Percentiles rank a stretch among this genome's conserved stretches.
Conservation (phyloP, 2,113 vertebrate genomes). For the Ardeotis arabs region DNA sequence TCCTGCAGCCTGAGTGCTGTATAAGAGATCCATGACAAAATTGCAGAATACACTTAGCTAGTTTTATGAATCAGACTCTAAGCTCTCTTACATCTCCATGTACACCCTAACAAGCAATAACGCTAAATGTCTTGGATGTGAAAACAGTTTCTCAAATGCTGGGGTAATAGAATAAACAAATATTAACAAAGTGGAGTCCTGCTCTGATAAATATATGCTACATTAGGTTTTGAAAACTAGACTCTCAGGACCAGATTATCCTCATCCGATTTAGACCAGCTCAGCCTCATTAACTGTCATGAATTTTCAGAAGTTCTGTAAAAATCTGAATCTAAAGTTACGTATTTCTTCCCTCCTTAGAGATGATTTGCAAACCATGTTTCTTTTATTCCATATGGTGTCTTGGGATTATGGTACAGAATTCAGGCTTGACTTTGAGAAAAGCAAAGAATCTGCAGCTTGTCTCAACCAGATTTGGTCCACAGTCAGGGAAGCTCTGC, state of each 20-base stretch:
- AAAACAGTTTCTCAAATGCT: constrained; percentile 18
- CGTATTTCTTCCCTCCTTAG: not conserved
- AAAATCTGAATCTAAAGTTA: not conserved
- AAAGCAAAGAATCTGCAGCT: not conserved
- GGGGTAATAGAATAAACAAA: constrained; percentile 6
- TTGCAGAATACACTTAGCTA: not conserved
- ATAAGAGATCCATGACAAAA: not conserved
- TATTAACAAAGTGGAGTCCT: constrained; percentile 17
- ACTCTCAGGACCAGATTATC: not conserved
- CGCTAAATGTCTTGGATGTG: not conserved
- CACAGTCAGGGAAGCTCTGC: not conserved
- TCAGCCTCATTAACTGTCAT: not conserved
- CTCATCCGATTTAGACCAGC: not conserved
- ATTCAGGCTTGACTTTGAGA: not conserved
- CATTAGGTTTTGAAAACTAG: not conserved
- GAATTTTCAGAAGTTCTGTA: not conserved
- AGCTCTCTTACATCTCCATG: not conserved
- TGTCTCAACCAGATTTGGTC: not conserved
- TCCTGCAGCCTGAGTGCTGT: not conserved
- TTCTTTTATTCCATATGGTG: not conserved
- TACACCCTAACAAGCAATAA: not conserved
- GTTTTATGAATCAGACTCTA: constrained; percentile 16
- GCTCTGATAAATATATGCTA: not conserved
- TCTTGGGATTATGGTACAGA: not conserved
- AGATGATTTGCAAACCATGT: not conserved